Percentiles rank a stretch among this genome's conserved stretches.
phyloP scores from a whole-genome alignment of 2,797 vertebrate genomes.

The Pteronotus mesoamericanus region DNA sequence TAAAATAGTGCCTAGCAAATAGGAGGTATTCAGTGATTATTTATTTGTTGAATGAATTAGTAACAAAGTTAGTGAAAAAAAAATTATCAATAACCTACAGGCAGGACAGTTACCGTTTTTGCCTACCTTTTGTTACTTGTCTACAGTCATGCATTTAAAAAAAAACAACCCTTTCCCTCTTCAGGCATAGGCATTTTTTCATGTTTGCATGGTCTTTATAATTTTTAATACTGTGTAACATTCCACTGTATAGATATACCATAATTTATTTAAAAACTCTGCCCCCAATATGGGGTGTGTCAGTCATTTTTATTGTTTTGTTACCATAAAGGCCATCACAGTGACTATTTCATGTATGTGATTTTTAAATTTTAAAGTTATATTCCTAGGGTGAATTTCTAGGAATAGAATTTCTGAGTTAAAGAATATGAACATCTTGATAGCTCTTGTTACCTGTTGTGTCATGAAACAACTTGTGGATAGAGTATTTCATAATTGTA shows the following conservation, averaged over 20 bases:
- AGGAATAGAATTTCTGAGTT: not conserved
- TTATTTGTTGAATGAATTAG: conserved; percentile 11
- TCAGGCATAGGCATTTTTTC: not conserved
- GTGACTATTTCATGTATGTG: not conserved
- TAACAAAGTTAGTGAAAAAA: not conserved
- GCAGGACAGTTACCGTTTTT: not conserved
- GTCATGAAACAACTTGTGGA: not conserved
- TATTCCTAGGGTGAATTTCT: not conserved
- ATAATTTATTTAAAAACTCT: not conserved
- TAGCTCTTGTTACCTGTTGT: not conserved
- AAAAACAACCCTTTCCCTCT: not conserved
- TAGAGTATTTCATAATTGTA: not conserved
- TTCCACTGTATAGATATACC: not conserved
- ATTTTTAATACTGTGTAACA: not conserved
- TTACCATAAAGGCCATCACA: not conserved
- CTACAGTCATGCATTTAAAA: not conserved
- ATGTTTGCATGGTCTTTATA: not conserved
- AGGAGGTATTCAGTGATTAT: not conserved
- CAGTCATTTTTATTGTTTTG: not conserved
- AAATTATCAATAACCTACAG: not conserved
- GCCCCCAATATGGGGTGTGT: not conserved
- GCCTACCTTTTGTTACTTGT: not conserved
- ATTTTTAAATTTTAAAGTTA: conserved; percentile 8
- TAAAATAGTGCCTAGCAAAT: conserved; percentile 15
- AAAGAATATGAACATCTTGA: not conserved